A percentile compares a stretch with the other conserved stretches of the same genome.
phyloP scores from a whole-genome alignment of 2,888 invertebrate genomes.

The Ophioninae sp. region DNA sequence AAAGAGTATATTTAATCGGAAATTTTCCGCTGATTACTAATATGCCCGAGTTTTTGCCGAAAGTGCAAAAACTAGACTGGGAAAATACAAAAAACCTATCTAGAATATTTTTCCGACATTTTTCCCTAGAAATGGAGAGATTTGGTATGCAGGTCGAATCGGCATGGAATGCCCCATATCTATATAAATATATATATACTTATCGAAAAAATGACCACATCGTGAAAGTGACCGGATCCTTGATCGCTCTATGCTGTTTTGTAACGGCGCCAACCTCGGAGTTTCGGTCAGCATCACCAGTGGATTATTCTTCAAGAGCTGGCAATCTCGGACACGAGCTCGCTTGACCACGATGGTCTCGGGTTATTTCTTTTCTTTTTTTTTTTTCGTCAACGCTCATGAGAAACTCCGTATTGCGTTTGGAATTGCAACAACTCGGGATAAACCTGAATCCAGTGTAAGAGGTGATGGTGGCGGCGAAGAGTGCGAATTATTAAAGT shows the following conservation, averaged over 20 bases:
- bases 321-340: constrained; percentile 32
- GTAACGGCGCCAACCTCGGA: neutral
- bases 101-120: too few species aligned
- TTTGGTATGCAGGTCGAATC: too few species aligned
- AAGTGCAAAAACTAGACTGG: too few species aligned
- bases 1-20: too few species aligned
- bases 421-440: constrained; percentile 6
- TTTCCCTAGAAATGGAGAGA: too few species aligned
- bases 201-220: neutral
- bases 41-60: too few species aligned
- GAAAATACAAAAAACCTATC: too few species aligned
- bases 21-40: too few species aligned
- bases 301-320: neutral
- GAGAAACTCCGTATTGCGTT: constrained; percentile 31
- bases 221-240: constrained; percentile 33
- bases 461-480: constrained; percentile 5
- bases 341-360: constrained; percentile 5
- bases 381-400: constrained; percentile 38
- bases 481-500: constrained; percentile 22
- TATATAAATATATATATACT: constrained; percentile 34
- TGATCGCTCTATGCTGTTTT: neutral
- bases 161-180: too few species aligned
- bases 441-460: constrained; percentile 20
- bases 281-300: constrained; percentile 30
- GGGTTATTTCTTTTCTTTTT: constrained; percentile 1